These are phyloP conservation scores for Silurus aristotelis DNA, from an alignment of 2,797 vertebrate species.

Conservation along the genomic window DNA sequence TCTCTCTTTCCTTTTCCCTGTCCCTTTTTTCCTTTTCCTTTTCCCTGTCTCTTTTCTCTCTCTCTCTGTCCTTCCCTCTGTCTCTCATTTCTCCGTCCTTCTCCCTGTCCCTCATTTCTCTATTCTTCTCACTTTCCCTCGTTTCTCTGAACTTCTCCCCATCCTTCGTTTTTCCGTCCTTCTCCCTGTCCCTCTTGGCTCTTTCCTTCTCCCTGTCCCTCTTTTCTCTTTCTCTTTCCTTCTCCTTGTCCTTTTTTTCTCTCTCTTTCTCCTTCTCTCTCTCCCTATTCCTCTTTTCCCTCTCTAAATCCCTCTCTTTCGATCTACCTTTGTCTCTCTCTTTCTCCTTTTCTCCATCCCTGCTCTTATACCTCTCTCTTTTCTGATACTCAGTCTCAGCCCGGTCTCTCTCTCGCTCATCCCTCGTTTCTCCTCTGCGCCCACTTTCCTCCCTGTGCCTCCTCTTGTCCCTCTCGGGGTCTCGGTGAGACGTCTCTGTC, in stretches of 20 bases:
- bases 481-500: conserved; percentile 55
- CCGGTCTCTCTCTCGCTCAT: conserved; percentile 25
- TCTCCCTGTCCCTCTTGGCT: conserved; percentile 49
- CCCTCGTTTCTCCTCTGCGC: conserved; percentile 3
- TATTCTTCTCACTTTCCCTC: not conserved
- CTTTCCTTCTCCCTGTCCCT: conserved; percentile 61
- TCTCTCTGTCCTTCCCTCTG: conserved; percentile 51
- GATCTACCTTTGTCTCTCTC: conserved; percentile 49
- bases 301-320: conserved; percentile 44
- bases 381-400: conserved; percentile 25
- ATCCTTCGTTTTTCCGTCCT: conserved; percentile 52
- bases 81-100: conserved; percentile 15
- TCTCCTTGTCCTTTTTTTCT: conserved; percentile 3
- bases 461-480: conserved; percentile 51
- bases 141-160: conserved; percentile 25
- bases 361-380: not conserved
- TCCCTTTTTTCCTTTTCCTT: conserved; percentile 26
- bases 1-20: conserved; percentile 35
- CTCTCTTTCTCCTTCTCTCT: conserved; percentile 2
- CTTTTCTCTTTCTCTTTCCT: conserved; percentile 58
- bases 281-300: not conserved
- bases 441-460: conserved; percentile 57
- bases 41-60: conserved; percentile 40
- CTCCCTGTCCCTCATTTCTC: conserved; percentile 20
- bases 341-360: not conserved